Conservation (phyloP, 2,113 vertebrate species). For the Capreolus pygargus region DNA sequence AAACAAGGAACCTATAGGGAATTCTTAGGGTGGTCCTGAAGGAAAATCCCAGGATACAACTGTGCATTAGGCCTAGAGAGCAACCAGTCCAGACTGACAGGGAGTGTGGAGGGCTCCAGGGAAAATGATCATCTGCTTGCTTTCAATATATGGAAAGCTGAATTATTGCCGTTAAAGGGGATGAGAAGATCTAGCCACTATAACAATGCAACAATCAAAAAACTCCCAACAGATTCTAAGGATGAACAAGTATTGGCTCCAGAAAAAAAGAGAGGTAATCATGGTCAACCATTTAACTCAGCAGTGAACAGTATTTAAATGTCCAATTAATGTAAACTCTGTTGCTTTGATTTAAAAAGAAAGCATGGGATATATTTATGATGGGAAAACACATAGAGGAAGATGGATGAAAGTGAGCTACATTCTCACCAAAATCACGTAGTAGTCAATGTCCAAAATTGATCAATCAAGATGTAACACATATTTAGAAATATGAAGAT, state of each 20-base stretch:
- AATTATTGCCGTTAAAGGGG: neutral
- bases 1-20: neutral
- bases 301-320: neutral
- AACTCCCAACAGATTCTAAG: neutral
- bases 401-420: neutral
- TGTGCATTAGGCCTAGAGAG: neutral
- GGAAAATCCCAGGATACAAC: neutral
- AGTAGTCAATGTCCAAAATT: neutral
- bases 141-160: neutral
- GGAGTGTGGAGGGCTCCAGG: neutral
- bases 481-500: conserved; percentile 40
- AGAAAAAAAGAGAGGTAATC: neutral
- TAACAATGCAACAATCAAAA: neutral
- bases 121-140: neutral
- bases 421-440: neutral
- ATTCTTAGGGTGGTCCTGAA: neutral
- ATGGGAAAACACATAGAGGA: neutral
- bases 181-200: neutral
- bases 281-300: neutral
- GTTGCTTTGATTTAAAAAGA: conserved; percentile 18
- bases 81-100: neutral
- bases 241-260: neutral
- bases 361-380: neutral
- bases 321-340: neutral
- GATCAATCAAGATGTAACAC: neutral